phyloP scores from a whole-genome alignment of 2,113 vertebrate genomes.

The Nothobranchius furzeri region DNA sequence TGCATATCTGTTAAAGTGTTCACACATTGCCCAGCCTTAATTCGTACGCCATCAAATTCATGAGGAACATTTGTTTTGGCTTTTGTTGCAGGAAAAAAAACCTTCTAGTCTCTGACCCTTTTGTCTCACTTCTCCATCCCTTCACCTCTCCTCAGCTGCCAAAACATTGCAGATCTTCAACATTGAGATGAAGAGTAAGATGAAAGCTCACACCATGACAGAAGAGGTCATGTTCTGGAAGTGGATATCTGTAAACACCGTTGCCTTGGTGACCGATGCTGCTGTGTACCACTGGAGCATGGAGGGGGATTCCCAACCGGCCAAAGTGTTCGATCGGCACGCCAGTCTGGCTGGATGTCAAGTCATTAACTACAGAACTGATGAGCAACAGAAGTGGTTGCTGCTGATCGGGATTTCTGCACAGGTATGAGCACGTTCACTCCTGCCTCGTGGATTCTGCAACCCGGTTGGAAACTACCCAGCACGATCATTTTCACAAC shows the following conservation, averaged over 20 bases:
- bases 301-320: conserved; percentile 90
- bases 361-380: conserved; percentile 92
- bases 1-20: too few relatives aligned
- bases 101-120: neutral
- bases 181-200: conserved; percentile 96
- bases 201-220: conserved; percentile 91
- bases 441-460: neutral
- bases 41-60: too few relatives aligned
- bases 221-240: conserved; percentile 97
- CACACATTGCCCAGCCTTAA: too few relatives aligned
- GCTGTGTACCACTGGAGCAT: conserved; percentile 93
- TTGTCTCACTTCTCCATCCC: neutral
- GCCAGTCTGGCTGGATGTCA: conserved; percentile 90
- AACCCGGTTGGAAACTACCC: neutral
- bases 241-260: conserved; percentile 91
- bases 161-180: conserved; percentile 96
- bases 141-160: conserved; percentile 77
- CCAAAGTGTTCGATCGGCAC: conserved; percentile 91
- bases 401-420: conserved; percentile 92
- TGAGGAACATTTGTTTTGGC: too few relatives aligned
- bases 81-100: neutral
- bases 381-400: conserved; percentile 91
- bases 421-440: conserved; percentile 78
- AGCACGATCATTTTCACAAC: too few relatives aligned
- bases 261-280: conserved; percentile 89